Conservation (phyloP, 1,140 invertebrate species). For the Palaemon carinicauda region DNA sequence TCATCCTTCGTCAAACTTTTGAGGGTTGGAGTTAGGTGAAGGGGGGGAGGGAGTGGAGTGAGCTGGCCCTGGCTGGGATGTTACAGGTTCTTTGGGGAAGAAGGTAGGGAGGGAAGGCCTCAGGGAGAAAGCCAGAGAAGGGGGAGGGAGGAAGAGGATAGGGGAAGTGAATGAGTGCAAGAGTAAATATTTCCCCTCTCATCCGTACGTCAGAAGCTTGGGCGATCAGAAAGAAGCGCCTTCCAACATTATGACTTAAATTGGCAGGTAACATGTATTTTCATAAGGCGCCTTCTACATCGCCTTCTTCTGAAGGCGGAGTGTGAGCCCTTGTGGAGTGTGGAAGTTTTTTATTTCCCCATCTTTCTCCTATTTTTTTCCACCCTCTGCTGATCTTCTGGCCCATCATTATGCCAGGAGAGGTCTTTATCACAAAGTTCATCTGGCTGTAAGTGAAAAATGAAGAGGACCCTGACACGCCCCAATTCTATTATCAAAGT, state of each 20-base stretch:
- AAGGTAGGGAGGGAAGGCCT: no score
- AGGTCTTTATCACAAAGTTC: slow-evolving; percentile 15
- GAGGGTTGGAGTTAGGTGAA: no score
- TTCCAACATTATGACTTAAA: not conserved
- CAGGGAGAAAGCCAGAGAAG: no score
- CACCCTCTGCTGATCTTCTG: not conserved
- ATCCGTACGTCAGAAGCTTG: not conserved
- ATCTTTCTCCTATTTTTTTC: no score
- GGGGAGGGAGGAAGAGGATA: no score
- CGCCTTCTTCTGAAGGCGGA: not conserved
- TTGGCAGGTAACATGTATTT: slow-evolving; percentile 15
- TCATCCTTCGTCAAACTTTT: not conserved
- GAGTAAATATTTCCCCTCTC: not conserved
- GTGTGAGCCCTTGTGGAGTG: not conserved
- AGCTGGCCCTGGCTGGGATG: no score
- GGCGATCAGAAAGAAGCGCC: not conserved
- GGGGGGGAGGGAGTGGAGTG: no score
- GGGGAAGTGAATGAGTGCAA: not conserved
- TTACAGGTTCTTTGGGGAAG: no score
- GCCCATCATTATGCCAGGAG: not conserved
- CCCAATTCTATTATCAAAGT: slow-evolving; percentile 42
- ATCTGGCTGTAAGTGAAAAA: slow-evolving; percentile 35
- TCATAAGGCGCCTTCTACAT: not conserved
- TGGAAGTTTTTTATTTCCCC: not conserved
- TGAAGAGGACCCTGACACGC: slow-evolving; percentile 16